Evolutionary conservation across 2,113 vertebrate genomes (phyloP).

Genomic region (Perca schrenkii): DNA sequence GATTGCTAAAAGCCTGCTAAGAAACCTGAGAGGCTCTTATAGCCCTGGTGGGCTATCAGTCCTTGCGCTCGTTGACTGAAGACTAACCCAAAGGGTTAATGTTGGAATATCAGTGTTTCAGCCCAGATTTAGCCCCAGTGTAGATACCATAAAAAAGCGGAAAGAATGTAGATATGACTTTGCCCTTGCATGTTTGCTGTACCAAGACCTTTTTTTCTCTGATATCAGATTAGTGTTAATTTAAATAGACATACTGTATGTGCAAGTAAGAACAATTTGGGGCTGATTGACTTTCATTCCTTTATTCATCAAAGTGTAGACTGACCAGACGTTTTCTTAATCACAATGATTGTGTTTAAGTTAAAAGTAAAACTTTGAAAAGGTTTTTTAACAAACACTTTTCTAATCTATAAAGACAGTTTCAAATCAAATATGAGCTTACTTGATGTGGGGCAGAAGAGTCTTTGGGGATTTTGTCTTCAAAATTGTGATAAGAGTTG

Average conservation of each 20-base stretch:
- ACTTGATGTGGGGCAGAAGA: neutral
- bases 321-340: neutral
- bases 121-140: neutral
- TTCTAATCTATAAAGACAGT: neutral
- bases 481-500: neutral
- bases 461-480: too few relatives aligned
- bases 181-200: too few relatives aligned
- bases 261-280: too few relatives aligned
- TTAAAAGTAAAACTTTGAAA: neutral
- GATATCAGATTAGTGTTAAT: too few relatives aligned
- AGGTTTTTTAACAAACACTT: neutral
- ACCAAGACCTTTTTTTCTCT: too few relatives aligned
- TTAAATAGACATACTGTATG: too few relatives aligned
- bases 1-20: constrained; percentile 76
- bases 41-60: constrained; percentile 10
- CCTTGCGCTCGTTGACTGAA: neutral
- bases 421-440: neutral
- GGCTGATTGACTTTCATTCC: too few relatives aligned
- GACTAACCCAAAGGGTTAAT: neutral
- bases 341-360: neutral
- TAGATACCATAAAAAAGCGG: neutral
- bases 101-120: neutral
- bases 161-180: too few relatives aligned
- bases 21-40: constrained; percentile 72
- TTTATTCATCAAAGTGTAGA: too few relatives aligned